Base-by-base conservation (phyloP, 2,888 invertebrate species). In the Eueremaeus valkanovi region DNA sequence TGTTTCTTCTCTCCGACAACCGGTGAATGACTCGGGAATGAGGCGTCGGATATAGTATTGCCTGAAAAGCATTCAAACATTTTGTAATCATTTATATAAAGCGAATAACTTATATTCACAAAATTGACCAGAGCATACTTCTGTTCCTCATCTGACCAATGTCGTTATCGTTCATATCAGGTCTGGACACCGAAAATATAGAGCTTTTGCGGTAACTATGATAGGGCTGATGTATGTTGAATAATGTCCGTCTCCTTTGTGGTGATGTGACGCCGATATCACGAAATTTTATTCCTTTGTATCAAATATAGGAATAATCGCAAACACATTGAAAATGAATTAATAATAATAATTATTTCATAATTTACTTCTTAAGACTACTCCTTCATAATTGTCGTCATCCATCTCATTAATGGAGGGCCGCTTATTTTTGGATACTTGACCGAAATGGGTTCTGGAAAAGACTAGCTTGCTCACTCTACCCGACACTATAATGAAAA, bases 301-400 rank as follows among this genome's bases (percentile, higher is more conserved):
- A 45, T 45, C 3, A n/a, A n/a, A n/a, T n/a, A n/a, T n/a, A n/a
- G n/a, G n/a, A n/a, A n/a, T n/a, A n/a, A n/a, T n/a, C n/a, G n/a
- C n/a, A n/a, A n/a, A n/a, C n/a, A n/a, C n/a, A n/a, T n/a, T n/a
- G n/a, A n/a, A 3, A 13, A 13, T 45, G 45, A 45, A 45, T 45
- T 45, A 16, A 16, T 16, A 16, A 45, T 3, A 45, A 16, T n/a
- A 29, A 24, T 45, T 45, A 36, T 36, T 36, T 36, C 11, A 36
- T 36, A 24, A 55, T 45, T 6, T 74, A 74, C 74, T 55, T 63
- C 75, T 75, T n/a, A 75, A 24, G 33, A 72, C 72, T 31, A 75
- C 75, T 31, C 75, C 75, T 72, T 75, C 75, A 42, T 72, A 72
- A 31, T 42, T 72, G 31, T 75, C 75, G 42, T 45, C 70, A 21